Percentiles rank a stretch among this genome's conserved stretches.
These are phyloP conservation scores for Osmerus mordax DNA, from an alignment of 2,113 vertebrate species.

Conservation along the genomic window DNA sequence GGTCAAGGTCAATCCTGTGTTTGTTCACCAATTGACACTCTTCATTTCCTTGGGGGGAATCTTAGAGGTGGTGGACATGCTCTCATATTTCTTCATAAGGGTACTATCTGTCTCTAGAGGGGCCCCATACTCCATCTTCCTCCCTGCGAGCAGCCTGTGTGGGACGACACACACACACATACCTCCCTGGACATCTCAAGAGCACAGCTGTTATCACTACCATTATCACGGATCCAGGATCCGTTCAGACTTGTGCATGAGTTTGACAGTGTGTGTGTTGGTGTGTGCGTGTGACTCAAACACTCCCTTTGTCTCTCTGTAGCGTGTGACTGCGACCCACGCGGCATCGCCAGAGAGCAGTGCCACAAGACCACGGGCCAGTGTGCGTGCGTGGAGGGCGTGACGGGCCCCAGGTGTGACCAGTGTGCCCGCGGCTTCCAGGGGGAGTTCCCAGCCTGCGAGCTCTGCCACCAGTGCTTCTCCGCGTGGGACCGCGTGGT, in stretches of 20 bases:
- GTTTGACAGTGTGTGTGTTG: neutral
- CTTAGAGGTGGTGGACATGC: neutral
- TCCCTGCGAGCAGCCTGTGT: too few relatives aligned
- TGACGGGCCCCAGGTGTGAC: slow-evolving; percentile 81
- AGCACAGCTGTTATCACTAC: neutral
- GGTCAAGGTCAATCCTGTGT: slow-evolving; percentile 23
- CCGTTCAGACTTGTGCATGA: neutral
- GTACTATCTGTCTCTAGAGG: neutral
- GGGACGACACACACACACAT: neutral
- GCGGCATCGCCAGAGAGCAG: slow-evolving; percentile 81
- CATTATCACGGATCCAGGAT: neutral
- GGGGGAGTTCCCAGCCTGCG: slow-evolving; percentile 83
- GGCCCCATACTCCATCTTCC: neutral
- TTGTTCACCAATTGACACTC: slow-evolving; percentile 30
- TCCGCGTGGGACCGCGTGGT: slow-evolving; percentile 83
- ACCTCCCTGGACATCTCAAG: neutral
- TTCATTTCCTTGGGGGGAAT: slow-evolving; percentile 1
- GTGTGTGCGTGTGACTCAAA: neutral
- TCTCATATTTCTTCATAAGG: neutral
- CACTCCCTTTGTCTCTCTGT: slow-evolving; percentile 7
- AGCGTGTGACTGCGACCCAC: slow-evolving; percentile 91
- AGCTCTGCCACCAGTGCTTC: slow-evolving; percentile 89
- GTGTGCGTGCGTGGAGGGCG: slow-evolving; percentile 82
- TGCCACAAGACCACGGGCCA: slow-evolving; percentile 83
- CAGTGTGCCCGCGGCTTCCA: slow-evolving; percentile 85